Conservation (phyloP, 1,140 invertebrate genomes). For the Lepidurus couesii region DNA sequence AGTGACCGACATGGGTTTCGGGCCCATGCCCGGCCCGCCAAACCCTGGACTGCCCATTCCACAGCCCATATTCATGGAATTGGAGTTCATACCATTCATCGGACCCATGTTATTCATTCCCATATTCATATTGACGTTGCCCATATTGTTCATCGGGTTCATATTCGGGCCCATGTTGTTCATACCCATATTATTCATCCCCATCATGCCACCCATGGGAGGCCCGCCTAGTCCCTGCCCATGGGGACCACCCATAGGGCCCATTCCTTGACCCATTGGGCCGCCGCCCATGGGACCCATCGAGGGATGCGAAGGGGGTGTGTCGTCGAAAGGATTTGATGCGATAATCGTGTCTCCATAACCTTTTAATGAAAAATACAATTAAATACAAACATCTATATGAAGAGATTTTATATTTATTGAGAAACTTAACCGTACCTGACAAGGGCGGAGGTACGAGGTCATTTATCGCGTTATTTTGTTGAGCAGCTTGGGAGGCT, state of each 20-base stretch:
- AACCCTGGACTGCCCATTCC: conserved; percentile 43
- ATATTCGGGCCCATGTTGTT: conserved; percentile 37
- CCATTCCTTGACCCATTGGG: conserved; percentile 46
- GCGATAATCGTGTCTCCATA: conserved; percentile 90
- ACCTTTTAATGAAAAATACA: conserved; percentile 43
- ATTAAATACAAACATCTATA: neutral
- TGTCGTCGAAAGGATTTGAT: conserved; percentile 93
- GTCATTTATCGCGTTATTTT: conserved; percentile 58
- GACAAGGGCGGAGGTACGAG: conserved; percentile 72
- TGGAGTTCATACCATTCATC: conserved; percentile 33
- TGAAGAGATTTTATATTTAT: conserved; percentile 25
- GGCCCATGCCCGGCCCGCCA: conserved; percentile 42
- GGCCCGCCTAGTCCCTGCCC: conserved; percentile 58
- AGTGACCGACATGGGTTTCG: conserved; percentile 77
- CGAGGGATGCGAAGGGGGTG: conserved; percentile 55
- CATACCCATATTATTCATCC: conserved; percentile 38
- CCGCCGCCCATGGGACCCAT: conserved; percentile 40
- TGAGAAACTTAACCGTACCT: conserved; percentile 43
- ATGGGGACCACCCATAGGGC: conserved; percentile 41
- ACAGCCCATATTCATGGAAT: conserved; percentile 40
- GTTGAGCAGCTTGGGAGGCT: conserved; percentile 46
- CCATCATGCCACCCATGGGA: conserved; percentile 48
- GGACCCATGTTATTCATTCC: conserved; percentile 36
- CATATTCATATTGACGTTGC: conserved; percentile 41
- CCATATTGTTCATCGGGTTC: conserved; percentile 38